These are phyloP conservation scores for Aethes cnicana DNA, from an alignment of 2,888 invertebrate genomes.

Conservation along the genomic window DNA sequence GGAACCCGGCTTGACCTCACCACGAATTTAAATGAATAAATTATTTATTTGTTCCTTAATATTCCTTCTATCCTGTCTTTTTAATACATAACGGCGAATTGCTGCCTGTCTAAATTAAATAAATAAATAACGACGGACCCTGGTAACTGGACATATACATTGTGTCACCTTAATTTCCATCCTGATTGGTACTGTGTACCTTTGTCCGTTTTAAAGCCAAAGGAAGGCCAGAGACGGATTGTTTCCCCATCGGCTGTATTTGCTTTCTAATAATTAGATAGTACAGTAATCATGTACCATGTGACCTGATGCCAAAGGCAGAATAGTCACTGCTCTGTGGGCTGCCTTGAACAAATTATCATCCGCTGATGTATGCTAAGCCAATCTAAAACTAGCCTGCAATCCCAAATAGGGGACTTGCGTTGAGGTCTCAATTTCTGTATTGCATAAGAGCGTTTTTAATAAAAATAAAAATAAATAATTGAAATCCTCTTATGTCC, in stretches of 20 bases:
- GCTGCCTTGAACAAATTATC: background rate
- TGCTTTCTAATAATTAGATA: background rate
- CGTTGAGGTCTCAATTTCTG: background rate
- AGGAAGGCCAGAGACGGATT: background rate
- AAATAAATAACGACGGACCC: background rate
- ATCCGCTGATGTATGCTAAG: background rate
- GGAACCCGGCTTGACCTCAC: background rate
- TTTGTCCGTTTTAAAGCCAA: conserved; percentile 3
- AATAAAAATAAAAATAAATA: background rate
- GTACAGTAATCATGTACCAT: background rate
- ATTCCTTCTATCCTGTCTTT: background rate
- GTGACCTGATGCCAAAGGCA: background rate
- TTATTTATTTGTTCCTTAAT: background rate
- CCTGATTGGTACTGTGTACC: background rate
- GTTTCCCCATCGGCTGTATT: background rate
- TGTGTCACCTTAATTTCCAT: background rate
- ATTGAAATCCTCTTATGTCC: background rate
- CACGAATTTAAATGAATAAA: background rate
- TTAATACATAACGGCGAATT: background rate
- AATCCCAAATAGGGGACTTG: background rate
- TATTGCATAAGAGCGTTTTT: background rate
- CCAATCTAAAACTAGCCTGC: background rate
- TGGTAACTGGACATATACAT: conserved; percentile 3
- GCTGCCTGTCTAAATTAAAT: too few species aligned
- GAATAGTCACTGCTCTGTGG: background rate